phyloP scores from a whole-genome alignment of 2,113 vertebrate genomes.

The Cygnus buccinator region DNA sequence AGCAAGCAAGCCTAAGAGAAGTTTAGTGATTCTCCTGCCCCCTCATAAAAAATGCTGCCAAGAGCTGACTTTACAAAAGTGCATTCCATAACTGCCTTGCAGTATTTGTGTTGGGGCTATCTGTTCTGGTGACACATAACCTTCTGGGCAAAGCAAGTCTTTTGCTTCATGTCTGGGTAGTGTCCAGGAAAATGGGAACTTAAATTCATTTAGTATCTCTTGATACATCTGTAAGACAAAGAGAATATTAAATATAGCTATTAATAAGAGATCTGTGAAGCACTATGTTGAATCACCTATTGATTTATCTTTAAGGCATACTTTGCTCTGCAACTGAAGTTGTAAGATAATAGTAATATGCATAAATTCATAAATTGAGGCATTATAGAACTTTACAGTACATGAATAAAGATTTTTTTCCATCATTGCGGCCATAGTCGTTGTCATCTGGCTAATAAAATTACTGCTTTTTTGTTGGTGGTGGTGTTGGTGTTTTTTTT shows the following conservation, averaged over 20 bases:
- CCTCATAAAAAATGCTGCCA: not conserved
- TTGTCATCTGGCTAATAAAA: not conserved
- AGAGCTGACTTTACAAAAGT: not conserved
- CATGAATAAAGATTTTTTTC: not conserved
- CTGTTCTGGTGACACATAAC: not conserved
- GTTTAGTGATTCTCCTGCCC: not conserved
- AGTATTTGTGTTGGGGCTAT: not conserved
- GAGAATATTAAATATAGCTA: not conserved
- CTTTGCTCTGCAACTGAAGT: not conserved
- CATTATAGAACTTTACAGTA: not conserved
- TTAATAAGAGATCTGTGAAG: not conserved
- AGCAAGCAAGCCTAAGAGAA: not conserved
- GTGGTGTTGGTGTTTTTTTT: too few relatives aligned
- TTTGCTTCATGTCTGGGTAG: not conserved
- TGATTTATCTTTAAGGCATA: not conserved
- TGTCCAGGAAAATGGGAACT: not conserved
- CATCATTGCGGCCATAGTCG: not conserved
- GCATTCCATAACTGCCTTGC: not conserved
- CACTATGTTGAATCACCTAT: not conserved
- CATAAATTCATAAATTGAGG: not conserved
- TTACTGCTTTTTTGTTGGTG: not conserved
- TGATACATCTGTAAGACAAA: not conserved
- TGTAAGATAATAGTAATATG: not conserved
- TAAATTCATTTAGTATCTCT: not conserved
- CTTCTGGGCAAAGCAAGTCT: not conserved